These are phyloP conservation scores for Scolopax mira DNA, from an alignment of 2,113 vertebrate species.

Conservation along the genomic window DNA sequence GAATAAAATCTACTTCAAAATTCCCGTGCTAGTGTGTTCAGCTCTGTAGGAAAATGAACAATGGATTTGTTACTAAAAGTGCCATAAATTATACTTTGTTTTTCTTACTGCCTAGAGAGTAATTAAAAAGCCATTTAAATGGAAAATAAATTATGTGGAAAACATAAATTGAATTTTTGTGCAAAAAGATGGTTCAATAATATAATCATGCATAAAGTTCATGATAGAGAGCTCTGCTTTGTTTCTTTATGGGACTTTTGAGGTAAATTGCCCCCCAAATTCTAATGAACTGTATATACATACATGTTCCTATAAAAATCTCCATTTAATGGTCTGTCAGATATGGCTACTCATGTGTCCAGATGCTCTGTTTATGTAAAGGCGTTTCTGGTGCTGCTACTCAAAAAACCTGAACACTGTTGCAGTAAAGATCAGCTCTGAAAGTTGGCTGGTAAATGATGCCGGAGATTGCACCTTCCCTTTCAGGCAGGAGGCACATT, in stretches of 20 bases:
- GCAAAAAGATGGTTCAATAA: background rate
- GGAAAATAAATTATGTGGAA: constrained; percentile 53
- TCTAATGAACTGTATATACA: background rate
- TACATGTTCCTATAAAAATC: background rate
- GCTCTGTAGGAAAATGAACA: constrained; percentile 15
- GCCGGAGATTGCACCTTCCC: background rate
- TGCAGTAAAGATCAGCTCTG: background rate
- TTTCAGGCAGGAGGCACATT: background rate
- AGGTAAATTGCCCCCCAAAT: background rate
- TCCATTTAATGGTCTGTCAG: background rate
- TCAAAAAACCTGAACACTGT: background rate
- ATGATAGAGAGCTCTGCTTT: background rate
- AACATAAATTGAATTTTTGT: constrained; percentile 49
- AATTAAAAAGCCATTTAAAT: constrained; percentile 61
- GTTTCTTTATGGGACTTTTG: background rate
- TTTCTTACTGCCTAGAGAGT: background rate
- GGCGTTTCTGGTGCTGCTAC: background rate
- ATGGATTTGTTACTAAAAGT: constrained; percentile 18
- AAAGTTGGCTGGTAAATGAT: background rate
- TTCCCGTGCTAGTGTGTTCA: background rate
- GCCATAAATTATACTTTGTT: constrained; percentile 45
- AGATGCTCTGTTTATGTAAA: background rate
- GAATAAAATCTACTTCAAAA: background rate
- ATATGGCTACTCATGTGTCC: background rate
- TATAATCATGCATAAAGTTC: background rate